Evolutionary conservation across 92 coral and sea anemone genomes (phyloP), one percentile per base, ranked within the genome.

Genomic region (Epizoanthus fatuus): DNA sequence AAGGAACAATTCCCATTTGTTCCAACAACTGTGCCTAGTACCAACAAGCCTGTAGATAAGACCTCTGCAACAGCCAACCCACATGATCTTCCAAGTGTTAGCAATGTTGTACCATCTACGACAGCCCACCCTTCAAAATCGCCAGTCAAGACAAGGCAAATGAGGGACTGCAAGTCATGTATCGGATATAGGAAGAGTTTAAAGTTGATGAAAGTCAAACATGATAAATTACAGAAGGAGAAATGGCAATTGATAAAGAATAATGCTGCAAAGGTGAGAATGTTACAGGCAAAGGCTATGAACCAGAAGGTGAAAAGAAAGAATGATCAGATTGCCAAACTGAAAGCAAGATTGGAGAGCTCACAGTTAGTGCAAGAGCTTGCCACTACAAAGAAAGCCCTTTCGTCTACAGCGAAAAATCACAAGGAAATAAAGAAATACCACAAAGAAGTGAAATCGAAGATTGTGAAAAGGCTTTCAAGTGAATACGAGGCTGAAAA

Each of bases 361-460:
- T 63, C 68, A 63, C 37, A 63, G 13, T 63, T 14, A 63, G 35
- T 1, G 1, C 69, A 63, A 63, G 39, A 63, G 15, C 69, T 63
- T 63, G 69, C 69, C 40, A 29, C 13, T 63, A 39, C 69, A 63
- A 63, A 25, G 69, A 63, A 63, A 63, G 69, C 69, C 40, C 39
- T 25, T 7, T 63, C 40, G 14, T 63, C 68, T 0, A 14, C 39
- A 63, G 68, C 25, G 39, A 63, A 63, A 63, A 63, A 8, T 0
- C 52, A 47, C 68, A 63, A 25, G 15, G 38, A 63, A 63, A 63
- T 7, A 2, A 63, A 63, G 15, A 25, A 63, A 1, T 7, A 60
- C 15, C 39, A 63, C 39, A 63, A 63, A 6, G 39, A 63, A 63
- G 2, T 38, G 35, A 63, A 22, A 63, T 63, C 68, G 0, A 63